A percentile compares a stretch with the other conserved stretches of the same genome.
Evolutionary conservation across 2,113 vertebrate genomes (phyloP).

Genomic region (human (Homo sapiens)): GRCh38 chr4:180511501-180512000

Average conservation of each 20-base stretch:
- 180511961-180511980: conserved; percentile 50
- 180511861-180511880: conserved; percentile 31
- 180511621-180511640: not conserved
- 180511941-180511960: not conserved
- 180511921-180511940: conserved; percentile 41
- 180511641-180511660: not conserved
- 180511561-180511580: not conserved
- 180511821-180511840: conserved; percentile 19
- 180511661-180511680: not conserved
- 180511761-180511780: conserved; percentile 40
- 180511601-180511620: not conserved
- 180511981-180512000: conserved; percentile 35
- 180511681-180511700: conserved; percentile 42
- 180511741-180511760: conserved; percentile 54
- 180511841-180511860: conserved; percentile 45
- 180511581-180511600: not conserved
- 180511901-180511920: not conserved
- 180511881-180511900: conserved; percentile 5
- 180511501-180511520: rapidly evolving
- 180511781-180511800: conserved; percentile 65
- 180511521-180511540: not conserved
- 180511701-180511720: conserved; percentile 67
- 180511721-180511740: conserved; percentile 65
- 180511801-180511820: conserved; percentile 26
- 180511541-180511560: not conserved